Percentiles rank a stretch among this genome's conserved stretches.
Evolutionary conservation across 2,113 vertebrate species (phyloP).

Genomic region (Elaphurus davidianus): DNA sequence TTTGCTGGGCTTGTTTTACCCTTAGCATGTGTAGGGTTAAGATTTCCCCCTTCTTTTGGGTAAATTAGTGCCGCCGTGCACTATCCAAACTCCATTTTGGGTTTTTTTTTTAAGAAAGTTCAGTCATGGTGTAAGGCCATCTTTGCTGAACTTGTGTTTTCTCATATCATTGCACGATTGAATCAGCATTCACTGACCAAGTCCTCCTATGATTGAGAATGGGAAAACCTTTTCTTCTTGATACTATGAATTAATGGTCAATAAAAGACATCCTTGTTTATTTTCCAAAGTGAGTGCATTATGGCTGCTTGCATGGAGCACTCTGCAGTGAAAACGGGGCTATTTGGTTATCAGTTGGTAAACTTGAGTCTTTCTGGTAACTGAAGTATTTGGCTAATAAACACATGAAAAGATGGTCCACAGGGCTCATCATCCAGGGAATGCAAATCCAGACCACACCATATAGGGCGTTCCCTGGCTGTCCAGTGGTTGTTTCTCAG

Average conservation of each 20-base stretch:
- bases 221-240: constrained; percentile 65
- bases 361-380: constrained; percentile 20
- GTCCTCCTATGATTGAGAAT: constrained; percentile 38
- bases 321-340: background rate
- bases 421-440: background rate
- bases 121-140: constrained; percentile 55
- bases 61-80: constrained; percentile 62
- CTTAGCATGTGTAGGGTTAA: constrained; percentile 58
- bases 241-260: constrained; percentile 11
- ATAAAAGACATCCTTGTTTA: constrained; percentile 53
- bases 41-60: constrained; percentile 58
- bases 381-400: background rate
- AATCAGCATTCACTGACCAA: constrained; percentile 70
- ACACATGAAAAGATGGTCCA: background rate
- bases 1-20: background rate
- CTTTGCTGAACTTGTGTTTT: constrained; percentile 68
- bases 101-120: constrained; percentile 75
- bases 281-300: constrained; percentile 64
- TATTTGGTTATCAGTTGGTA: background rate
- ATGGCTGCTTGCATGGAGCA: constrained; percentile 20
- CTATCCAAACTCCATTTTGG: constrained; percentile 72
- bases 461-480: background rate
- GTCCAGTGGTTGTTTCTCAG: background rate
- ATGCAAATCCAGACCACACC: background rate
- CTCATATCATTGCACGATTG: constrained; percentile 73